phyloP scores from a whole-genome alignment of 2,888 invertebrate species.

The Drosophila atripex region DNA sequence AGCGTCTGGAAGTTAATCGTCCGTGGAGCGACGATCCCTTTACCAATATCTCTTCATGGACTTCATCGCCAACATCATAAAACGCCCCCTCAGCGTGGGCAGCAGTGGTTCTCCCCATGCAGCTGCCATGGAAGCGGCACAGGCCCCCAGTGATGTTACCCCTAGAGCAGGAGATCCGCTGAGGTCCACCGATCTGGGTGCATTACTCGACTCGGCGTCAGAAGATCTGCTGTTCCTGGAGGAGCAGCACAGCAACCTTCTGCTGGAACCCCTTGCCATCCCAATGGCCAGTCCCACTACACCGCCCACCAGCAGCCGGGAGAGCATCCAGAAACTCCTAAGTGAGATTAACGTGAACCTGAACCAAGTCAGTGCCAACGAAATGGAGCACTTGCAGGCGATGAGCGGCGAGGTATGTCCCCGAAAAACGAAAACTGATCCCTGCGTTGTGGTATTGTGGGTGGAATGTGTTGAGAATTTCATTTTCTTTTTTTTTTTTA shows the following conservation, averaged over 20 bases:
- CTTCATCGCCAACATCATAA: constrained; percentile 82
- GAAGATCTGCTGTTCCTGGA: constrained; percentile 52
- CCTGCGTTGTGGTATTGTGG: not conserved
- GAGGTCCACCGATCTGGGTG: constrained; percentile 25
- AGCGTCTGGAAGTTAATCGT: constrained; percentile 64
- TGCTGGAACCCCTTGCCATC: constrained; percentile 16
- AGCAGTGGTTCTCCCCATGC: constrained; percentile 1
- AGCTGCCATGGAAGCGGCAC: constrained; percentile 2
- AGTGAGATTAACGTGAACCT: constrained; percentile 79
- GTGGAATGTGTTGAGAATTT: not conserved
- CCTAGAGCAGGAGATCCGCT: not conserved
- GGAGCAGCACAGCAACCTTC: constrained; percentile 37
- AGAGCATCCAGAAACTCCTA: constrained; percentile 75
- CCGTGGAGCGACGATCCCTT: constrained; percentile 57
- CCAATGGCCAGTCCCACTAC: not conserved
- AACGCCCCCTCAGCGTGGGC: constrained; percentile 79
- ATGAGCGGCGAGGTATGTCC: constrained; percentile 69
- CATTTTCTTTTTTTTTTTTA: not conserved
- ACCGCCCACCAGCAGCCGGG: constrained; percentile 16
- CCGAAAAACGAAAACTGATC: not conserved
- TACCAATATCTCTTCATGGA: constrained; percentile 68
- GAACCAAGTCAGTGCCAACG: constrained; percentile 67
- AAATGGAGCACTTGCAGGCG: constrained; percentile 72
- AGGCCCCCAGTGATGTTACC: not conserved
- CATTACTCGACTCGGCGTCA: constrained; percentile 55